A percentile compares a stretch with the other conserved stretches of the same genome.
These are phyloP conservation scores for Erythrolamprus reginae DNA, from an alignment of 2,113 vertebrate genomes.

Conservation along the genomic window DNA sequence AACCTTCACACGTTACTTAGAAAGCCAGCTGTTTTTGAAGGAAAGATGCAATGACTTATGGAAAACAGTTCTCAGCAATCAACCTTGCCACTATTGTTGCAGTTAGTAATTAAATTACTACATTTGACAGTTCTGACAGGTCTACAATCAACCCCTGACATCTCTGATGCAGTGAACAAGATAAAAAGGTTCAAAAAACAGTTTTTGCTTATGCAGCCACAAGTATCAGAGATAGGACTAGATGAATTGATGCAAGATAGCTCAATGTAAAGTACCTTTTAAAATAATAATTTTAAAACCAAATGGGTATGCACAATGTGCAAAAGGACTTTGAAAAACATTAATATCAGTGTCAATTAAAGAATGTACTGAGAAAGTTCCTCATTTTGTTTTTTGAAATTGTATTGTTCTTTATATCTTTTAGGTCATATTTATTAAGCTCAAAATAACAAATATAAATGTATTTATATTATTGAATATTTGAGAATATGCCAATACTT, in stretches of 20 bases:
- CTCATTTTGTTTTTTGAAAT: not conserved
- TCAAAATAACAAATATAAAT: not conserved
- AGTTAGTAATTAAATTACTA: slow-evolving; percentile 25
- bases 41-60: slow-evolving; percentile 34
- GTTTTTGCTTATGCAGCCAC: slow-evolving; percentile 44
- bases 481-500: not conserved
- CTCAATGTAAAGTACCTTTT: slow-evolving; percentile 53
- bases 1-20: not conserved
- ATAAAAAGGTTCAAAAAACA: slow-evolving; percentile 42
- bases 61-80: slow-evolving; percentile 22
- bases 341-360: slow-evolving; percentile 15
- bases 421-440: not conserved
- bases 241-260: slow-evolving; percentile 52
- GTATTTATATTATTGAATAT: not conserved
- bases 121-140: not conserved
- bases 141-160: not conserved
- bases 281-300: slow-evolving; percentile 36
- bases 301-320: slow-evolving; percentile 32
- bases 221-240: slow-evolving; percentile 51
- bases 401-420: not conserved
- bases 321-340: not conserved
- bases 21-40: not conserved
- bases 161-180: fast-evolving
- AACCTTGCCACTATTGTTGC: slow-evolving; percentile 12
- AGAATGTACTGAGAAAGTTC: not conserved